Evolutionary conservation across 2,888 invertebrate species (phyloP), one percentile per base, ranked within the genome.

Genomic region (Chaetoderma sp.): DNA sequence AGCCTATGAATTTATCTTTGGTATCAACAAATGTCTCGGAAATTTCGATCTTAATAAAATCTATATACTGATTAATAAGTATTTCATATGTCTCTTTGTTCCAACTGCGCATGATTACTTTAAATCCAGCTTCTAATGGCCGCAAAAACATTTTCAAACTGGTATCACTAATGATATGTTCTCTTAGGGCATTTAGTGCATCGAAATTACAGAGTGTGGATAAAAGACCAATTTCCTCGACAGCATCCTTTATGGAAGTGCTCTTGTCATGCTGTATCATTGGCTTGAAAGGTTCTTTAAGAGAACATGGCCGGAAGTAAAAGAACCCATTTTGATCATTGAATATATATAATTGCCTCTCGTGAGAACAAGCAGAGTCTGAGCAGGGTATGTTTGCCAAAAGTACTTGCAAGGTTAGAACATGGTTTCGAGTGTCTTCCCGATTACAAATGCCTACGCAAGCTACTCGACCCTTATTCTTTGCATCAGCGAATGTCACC

Each of bases 191-290:
- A 16, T 61, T 33, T 36, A 61, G 28, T 16, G 39, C 13, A 61
- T 61, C 54, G 30, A 61, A 61, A 39, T 61, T 61, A 27, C 61
- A 61, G 16, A 61, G 21, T 39, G 25, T 23, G 3, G 61, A 55
- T 23, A 8, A 3, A 3, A 61, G 44, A 39, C 44, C 44, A 13
- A 27, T 13, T 21, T 23, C 8, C 3, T 27, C 8, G 8, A 52
- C 52, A 21, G 61, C 61, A 54, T n/a, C 36, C 16, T 27, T 28
- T n/a, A 39, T 61, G 16, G 61, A 30, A 23, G 8, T 16, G 25
- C 39, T 42, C 42, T 61, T 61, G 32, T 61, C 61, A 55, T 61
- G 61, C 42, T 61, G 61, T 16, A 61, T 42, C 6, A 18, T 39
- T 44, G 61, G 61, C 16, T 23, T 54, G n/a, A 61, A 25, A 10